A percentile compares a stretch with the other conserved stretches of the same genome.
Evolutionary conservation across 1,140 invertebrate genomes (phyloP).

Genomic region (Pseudomyrmex sp.): DNA sequence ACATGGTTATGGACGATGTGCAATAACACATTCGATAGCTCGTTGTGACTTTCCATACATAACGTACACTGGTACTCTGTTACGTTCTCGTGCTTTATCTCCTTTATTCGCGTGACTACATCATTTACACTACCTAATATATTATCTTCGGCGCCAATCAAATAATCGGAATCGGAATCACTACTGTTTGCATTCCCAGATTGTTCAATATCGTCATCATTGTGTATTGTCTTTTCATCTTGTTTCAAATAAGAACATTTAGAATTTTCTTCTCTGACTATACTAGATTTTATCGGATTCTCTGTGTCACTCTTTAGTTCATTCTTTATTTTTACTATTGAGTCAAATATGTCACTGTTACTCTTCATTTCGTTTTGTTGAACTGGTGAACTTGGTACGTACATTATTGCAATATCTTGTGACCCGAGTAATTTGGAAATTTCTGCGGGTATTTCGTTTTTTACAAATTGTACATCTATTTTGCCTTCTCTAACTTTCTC

Average conservation of each 20-base stretch:
- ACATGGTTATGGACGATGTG: slow-evolving; percentile 83
- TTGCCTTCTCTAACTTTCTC: not conserved
- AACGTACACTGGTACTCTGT: slow-evolving; percentile 82
- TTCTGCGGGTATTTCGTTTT: slow-evolving; percentile 58
- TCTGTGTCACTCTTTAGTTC: not conserved
- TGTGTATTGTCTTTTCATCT: slow-evolving; percentile 15
- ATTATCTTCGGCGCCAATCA: slow-evolving; percentile 69
- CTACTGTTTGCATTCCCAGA: slow-evolving; percentile 27
- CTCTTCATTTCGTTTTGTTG: slow-evolving; percentile 40
- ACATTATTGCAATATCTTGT: slow-evolving; percentile 70
- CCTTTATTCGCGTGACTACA: slow-evolving; percentile 81
- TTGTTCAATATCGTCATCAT: slow-evolving; percentile 16
- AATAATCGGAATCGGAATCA: slow-evolving; percentile 70
- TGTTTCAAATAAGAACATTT: not conserved
- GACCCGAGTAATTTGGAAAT: slow-evolving; percentile 61
- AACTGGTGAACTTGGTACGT: slow-evolving; percentile 61
- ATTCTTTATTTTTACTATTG: not conserved
- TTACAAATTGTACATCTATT: slow-evolving; percentile 10
- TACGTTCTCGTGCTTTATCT: slow-evolving; percentile 75
- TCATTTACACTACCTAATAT: slow-evolving; percentile 81
- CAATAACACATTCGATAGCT: slow-evolving; percentile 73
- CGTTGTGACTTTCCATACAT: slow-evolving; percentile 79
- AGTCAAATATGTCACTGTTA: not conserved
- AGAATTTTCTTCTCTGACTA: not conserved
- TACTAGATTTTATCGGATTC: not conserved